Evolutionary conservation across 2,113 vertebrate species (phyloP), one percentile per base, ranked within the genome.

Genomic region (Perca flavescens): DNA sequence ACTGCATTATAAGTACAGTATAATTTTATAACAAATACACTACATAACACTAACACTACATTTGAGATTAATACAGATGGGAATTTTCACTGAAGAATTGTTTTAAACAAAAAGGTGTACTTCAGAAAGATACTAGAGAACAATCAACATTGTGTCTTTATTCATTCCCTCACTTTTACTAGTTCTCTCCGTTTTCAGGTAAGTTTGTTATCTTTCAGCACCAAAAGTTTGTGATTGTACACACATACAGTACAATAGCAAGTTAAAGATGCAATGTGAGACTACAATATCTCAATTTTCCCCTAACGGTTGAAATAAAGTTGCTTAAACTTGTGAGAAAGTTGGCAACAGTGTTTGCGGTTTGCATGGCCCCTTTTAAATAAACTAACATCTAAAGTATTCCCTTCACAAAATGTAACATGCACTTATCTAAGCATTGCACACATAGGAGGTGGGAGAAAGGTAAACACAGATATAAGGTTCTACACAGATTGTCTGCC

Each of bases 391-490:
- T 43, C 2, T 11, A 11, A 43, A 43, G 40, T 11, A 2, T 43
- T 43, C 0, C 2, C 16, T 50, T 77, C 64, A 63, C 10, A 34
- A 40, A 43, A 22, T 66, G 49, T 17, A 72, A 50, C 49, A 28
- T n/a, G 0, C 14, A 10, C 22, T 52, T 1, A 50, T 50, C 16
- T 12, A 12, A n/a, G 58, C 57, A 6, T 5, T 40, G 58, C 53
- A 5, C 14, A 13, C 10, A 43, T 40, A 43, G 34, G 52, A 57
- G 40, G 43, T 12, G 13, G 47, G 15, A 49, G 11, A 40, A 54
- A 83, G 52, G n/a, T 67, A 77, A 77, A 73, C 70, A 80, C 16
- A 67, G 66, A 74, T 21, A 77, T 69, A 62, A 70, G 68, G 15
- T 69, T 34, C 17, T 40, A 28, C 64, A 56, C 74, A 57, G 22